phyloP scores from a whole-genome alignment of 1,140 invertebrate species.

The Leptestheria dahalacensis region DNA sequence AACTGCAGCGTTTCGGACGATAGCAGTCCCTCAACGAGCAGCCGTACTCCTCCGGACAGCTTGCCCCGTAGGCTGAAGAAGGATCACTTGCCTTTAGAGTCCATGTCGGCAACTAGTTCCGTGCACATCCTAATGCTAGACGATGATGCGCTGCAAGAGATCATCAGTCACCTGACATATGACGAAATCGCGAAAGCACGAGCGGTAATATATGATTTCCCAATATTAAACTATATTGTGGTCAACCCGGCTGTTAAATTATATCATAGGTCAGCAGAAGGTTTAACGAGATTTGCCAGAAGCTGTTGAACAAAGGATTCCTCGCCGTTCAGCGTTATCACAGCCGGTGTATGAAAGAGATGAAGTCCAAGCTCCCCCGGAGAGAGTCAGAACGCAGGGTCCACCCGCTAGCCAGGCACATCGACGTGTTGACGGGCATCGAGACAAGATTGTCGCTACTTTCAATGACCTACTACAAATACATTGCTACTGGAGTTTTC shows the following conservation, averaged over 20 bases:
- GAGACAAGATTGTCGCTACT: conserved; percentile 82
- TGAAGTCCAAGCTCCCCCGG: conserved; percentile 67
- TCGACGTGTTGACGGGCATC: conserved; percentile 73
- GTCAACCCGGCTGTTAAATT: conserved; percentile 18
- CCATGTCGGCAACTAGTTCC: not conserved
- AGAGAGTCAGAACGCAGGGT: conserved; percentile 73
- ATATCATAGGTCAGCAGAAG: conserved; percentile 70
- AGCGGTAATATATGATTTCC: conserved; percentile 37
- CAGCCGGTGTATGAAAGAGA: conserved; percentile 49
- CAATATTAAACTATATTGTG: conserved; percentile 14
- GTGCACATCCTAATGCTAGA: conserved; percentile 40
- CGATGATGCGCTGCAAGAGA: conserved; percentile 58
- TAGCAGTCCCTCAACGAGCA: no score
- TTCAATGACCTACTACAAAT: conserved; percentile 81
- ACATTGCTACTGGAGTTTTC: conserved; percentile 60
- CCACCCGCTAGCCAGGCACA: conserved; percentile 67
- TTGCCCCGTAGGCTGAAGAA: no score
- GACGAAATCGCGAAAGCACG: conserved; percentile 65
- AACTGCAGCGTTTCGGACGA: no score
- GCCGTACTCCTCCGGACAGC: no score
- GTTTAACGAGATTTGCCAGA: conserved; percentile 57
- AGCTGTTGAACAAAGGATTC: conserved; percentile 65
- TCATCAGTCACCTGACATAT: conserved; percentile 57
- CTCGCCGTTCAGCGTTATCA: conserved; percentile 60
- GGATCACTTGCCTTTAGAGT: no score